These are phyloP conservation scores for Automeris io DNA, from an alignment of 2,888 invertebrate species.

Conservation along the genomic window DNA sequence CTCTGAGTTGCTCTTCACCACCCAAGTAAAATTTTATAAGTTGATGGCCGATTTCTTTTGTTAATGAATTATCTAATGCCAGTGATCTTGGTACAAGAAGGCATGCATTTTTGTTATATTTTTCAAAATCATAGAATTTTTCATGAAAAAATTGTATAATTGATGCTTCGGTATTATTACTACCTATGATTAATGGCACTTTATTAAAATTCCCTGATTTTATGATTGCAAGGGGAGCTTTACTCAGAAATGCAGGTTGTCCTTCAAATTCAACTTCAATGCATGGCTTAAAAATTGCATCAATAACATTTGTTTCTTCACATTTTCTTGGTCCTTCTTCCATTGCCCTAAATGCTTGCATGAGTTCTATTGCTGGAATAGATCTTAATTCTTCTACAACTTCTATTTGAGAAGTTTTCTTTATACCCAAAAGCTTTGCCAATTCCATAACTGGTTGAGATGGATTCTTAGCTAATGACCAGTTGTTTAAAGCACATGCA, in stretches of 20 bases:
- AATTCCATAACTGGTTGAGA: slow-evolving; percentile 37
- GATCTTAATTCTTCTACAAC: slow-evolving; percentile 48
- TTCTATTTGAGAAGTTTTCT: slow-evolving; percentile 37
- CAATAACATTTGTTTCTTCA: slow-evolving; percentile 32
- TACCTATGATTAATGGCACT: slow-evolving; percentile 64
- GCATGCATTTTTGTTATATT: slow-evolving; percentile 43
- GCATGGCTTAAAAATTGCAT: slow-evolving; percentile 55
- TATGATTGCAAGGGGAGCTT: slow-evolving; percentile 49
- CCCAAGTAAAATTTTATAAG: slow-evolving; percentile 56
- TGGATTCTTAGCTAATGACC: slow-evolving; percentile 56
- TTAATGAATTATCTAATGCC: slow-evolving; percentile 32
- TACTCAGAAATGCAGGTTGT: slow-evolving; percentile 55
- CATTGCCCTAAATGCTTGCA: slow-evolving; percentile 33
- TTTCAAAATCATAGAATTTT: slow-evolving; percentile 49
- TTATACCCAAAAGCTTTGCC: slow-evolving; percentile 44
- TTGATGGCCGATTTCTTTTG: slow-evolving; percentile 46
- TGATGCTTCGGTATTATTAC: slow-evolving; percentile 53
- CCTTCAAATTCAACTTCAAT: slow-evolving; percentile 65
- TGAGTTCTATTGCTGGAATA: slow-evolving; percentile 36
- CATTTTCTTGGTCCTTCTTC: slow-evolving; percentile 9
- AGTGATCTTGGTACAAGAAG: slow-evolving; percentile 51
- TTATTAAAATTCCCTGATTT: slow-evolving; percentile 60
- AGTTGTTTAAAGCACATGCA: slow-evolving; percentile 58
- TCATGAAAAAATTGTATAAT: slow-evolving; percentile 36
- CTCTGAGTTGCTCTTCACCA: slow-evolving; percentile 40